Base-by-base conservation (phyloP, 2,888 invertebrate genomes). In the Pachymerium ferrugineum region DNA sequence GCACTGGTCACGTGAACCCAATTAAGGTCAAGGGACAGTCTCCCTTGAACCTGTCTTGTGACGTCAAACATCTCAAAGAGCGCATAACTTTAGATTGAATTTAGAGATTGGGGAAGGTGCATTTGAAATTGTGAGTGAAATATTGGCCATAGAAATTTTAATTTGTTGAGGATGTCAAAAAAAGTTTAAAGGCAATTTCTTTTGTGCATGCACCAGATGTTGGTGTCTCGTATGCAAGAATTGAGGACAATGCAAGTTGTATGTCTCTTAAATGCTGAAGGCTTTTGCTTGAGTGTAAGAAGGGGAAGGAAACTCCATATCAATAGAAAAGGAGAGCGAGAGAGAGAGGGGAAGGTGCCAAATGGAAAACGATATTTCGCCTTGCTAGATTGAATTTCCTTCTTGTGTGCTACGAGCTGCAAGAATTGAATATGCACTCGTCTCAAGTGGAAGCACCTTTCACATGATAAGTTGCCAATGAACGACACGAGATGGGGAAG, bases 361-460 rank as follows among this genome's bases (percentile, higher is more conserved):
- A 54, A 54, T 54, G 54, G 54, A 54, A 54, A 54, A 54, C 54
- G 54, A 54, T 54, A 54, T 54, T 54, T 54, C 54, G 54, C 54
- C 54, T 22, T 54, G 54, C 54, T 54, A 54, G 54, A 54, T 54
- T 54, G 54, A 54, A 54, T 54, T 54, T 54, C 54, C 54, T 54
- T 14, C 54, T 54, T 54, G 54, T 54, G 54, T 54, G 54, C 54
- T 54, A 54, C 54, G 54, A 54, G 54, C 54, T 54, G 54, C 54
- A 54, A 54, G 54, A 54, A 54, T 54, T 54, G 54, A 54, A 54
- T 54, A 54, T 54, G 54, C 54, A 54, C 54, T 54, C 54, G 54
- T 54, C 54, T 54, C 25, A 54, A 54, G 54, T 54, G 54, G 54
- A 54, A 25, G 54, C 54, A 54, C 54, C 54, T 54, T 54, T 54